Conservation (phyloP, 2,797 vertebrate species). For the Acridotheres tristis region DNA sequence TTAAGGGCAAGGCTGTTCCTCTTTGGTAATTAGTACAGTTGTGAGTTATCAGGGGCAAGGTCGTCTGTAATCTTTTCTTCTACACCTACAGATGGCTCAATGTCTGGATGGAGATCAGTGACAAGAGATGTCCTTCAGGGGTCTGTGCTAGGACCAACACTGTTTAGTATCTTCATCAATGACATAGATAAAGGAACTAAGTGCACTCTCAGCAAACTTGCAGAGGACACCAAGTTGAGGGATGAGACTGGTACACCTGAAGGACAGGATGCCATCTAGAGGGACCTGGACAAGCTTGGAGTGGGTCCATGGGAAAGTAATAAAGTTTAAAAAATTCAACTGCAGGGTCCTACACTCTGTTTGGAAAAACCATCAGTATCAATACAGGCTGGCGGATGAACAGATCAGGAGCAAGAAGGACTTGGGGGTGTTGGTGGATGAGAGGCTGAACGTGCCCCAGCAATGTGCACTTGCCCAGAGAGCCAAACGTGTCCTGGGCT, state of each 20-base stretch:
- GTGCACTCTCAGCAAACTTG: not conserved
- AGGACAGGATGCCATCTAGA: not conserved
- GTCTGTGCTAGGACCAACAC: too few species aligned
- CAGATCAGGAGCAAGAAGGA: not conserved
- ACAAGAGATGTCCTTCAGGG: not conserved
- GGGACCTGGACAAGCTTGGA: not conserved
- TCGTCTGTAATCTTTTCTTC: too few species aligned
- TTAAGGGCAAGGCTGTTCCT: too few species aligned
- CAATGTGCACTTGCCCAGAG: not conserved
- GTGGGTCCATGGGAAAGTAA: not conserved
- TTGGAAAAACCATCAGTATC: not conserved
- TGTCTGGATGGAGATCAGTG: not conserved
- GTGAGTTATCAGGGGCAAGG: too few species aligned
- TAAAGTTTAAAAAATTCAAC: not conserved
- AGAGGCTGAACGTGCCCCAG: not conserved
- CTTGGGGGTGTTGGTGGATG: not conserved
- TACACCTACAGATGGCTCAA: not conserved
- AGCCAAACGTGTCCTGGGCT: rapidly evolving
- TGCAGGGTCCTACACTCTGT: not conserved
- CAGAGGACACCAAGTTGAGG: not conserved
- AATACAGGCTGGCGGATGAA: not conserved
- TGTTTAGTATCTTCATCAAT: not conserved
- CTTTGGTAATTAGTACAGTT: too few species aligned
- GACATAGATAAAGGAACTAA: not conserved
- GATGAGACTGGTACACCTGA: not conserved